Percentiles rank a stretch among this genome's conserved stretches.
Conservation (phyloP, 1,140 invertebrate species). For the Propsilocerus akamusi region DNA sequence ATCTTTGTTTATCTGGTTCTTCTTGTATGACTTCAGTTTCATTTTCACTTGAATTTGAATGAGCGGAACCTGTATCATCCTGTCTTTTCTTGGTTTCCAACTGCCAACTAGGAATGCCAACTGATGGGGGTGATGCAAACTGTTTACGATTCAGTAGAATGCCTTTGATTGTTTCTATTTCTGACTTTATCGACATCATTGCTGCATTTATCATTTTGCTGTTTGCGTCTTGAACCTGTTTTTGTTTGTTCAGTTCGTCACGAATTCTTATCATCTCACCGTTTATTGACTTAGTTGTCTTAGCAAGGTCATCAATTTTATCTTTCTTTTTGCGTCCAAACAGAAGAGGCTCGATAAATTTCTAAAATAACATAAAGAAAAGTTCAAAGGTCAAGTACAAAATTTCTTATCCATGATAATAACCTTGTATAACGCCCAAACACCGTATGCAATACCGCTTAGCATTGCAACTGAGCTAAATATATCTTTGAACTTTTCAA, state of each 20-base stretch:
- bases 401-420: background rate
- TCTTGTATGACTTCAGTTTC: background rate
- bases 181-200: constrained; percentile 48
- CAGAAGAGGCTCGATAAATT: constrained; percentile 38
- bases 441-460: constrained; percentile 45
- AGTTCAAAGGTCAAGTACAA: background rate
- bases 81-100: constrained; percentile 30
- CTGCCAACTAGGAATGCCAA: constrained; percentile 50
- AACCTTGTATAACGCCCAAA: constrained; percentile 58
- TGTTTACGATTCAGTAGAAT: constrained; percentile 57
- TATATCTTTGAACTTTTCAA: constrained; percentile 38
- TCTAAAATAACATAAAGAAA: constrained; percentile 23
- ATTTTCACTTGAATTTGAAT: background rate
- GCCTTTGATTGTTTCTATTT: constrained; percentile 56
- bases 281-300: constrained; percentile 40
- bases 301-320: constrained; percentile 40
- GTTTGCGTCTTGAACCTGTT: constrained; percentile 25
- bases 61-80: constrained; percentile 11
- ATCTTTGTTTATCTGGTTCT: background rate
- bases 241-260: constrained; percentile 32
- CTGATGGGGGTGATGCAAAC: constrained; percentile 33
- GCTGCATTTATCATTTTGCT: constrained; percentile 33
- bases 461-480: constrained; percentile 45
- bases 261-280: constrained; percentile 31
- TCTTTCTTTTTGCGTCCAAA: constrained; percentile 43